phyloP scores from a whole-genome alignment of 1,140 invertebrate species.

The Drosophila bocki region DNA sequence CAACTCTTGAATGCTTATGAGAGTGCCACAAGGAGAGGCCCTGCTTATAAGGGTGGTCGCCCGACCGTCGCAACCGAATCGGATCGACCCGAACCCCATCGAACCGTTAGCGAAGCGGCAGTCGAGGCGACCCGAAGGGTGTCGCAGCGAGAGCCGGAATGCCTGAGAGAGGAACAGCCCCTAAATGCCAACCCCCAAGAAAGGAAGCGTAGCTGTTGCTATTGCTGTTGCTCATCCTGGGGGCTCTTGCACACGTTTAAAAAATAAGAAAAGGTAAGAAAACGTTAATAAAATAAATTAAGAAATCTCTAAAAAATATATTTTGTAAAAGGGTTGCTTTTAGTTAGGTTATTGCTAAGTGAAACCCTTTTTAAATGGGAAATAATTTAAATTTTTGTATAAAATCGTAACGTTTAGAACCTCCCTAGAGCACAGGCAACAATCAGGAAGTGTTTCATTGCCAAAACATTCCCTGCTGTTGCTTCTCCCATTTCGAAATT shows the following conservation, averaged over 20 bases:
- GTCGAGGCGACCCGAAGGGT: slow-evolving; percentile 18
- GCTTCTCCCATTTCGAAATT: slow-evolving; percentile 62
- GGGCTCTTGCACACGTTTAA: slow-evolving; percentile 36
- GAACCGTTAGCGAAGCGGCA: not conserved
- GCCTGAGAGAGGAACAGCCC: slow-evolving; percentile 55
- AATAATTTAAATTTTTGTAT: no score
- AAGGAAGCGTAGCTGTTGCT: slow-evolving; percentile 68
- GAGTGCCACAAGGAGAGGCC: slow-evolving; percentile 52
- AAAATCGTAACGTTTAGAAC: slow-evolving; percentile 27
- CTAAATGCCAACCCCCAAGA: slow-evolving; percentile 70
- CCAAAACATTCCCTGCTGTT: slow-evolving; percentile 45
- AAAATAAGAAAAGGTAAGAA: not conserved
- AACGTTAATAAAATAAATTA: not conserved
- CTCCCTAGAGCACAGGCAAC: slow-evolving; percentile 27
- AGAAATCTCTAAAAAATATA: rapidly evolving
- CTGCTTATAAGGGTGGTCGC: slow-evolving; percentile 79
- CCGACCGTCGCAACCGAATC: slow-evolving; percentile 9
- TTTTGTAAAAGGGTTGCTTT: not conserved
- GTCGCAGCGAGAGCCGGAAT: slow-evolving; percentile 14
- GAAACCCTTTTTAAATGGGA: not conserved
- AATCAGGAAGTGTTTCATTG: slow-evolving; percentile 74
- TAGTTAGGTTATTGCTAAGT: rapidly evolving
- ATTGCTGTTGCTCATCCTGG: slow-evolving; percentile 68
- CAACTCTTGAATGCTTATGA: slow-evolving; percentile 85
- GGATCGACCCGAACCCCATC: slow-evolving; percentile 1